Percentiles rank a stretch among this genome's conserved stretches.
These are phyloP conservation scores for Charina bottae DNA, from an alignment of 2,113 vertebrate genomes.

Conservation along the genomic window DNA sequence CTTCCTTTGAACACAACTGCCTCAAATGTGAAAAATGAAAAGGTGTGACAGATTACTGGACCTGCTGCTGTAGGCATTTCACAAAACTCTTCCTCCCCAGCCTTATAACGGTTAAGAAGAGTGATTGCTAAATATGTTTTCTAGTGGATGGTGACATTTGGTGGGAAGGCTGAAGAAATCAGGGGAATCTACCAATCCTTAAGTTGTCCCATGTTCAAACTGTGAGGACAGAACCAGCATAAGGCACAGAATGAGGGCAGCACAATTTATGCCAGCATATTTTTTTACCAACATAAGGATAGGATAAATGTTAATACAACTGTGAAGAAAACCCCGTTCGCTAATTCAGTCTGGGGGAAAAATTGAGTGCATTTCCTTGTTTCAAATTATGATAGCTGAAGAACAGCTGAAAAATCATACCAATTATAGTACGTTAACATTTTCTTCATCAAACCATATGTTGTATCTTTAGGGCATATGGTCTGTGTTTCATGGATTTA, in stretches of 20 bases:
- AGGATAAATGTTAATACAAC: neutral
- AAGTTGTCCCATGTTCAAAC: too few species aligned
- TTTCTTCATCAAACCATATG: conserved; percentile 19
- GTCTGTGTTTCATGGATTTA: conserved; percentile 2
- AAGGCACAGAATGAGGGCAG: neutral
- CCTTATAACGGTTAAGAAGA: too few species aligned
- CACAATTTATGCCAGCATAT: neutral
- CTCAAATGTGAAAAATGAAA: too few species aligned
- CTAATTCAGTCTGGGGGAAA: neutral
- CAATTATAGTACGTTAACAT: conserved; percentile 1
- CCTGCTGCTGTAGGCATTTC: too few species aligned
- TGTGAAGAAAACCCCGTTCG: neutral
- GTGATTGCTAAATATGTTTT: too few species aligned
- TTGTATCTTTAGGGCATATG: conserved; percentile 4
- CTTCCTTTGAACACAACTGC: too few species aligned
- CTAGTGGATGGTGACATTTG: too few species aligned
- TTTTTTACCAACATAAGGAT: neutral
- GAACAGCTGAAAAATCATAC: conserved; percentile 17
- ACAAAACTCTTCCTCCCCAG: too few species aligned
- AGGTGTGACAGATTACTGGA: too few species aligned
- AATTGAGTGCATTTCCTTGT: neutral
- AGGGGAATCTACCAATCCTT: too few species aligned
- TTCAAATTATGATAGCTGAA: neutral
- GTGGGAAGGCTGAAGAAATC: too few species aligned
- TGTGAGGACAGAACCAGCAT: neutral